Conservation (phyloP, 2,113 vertebrate species). For the mouse (Mus musculus) region DNA sequence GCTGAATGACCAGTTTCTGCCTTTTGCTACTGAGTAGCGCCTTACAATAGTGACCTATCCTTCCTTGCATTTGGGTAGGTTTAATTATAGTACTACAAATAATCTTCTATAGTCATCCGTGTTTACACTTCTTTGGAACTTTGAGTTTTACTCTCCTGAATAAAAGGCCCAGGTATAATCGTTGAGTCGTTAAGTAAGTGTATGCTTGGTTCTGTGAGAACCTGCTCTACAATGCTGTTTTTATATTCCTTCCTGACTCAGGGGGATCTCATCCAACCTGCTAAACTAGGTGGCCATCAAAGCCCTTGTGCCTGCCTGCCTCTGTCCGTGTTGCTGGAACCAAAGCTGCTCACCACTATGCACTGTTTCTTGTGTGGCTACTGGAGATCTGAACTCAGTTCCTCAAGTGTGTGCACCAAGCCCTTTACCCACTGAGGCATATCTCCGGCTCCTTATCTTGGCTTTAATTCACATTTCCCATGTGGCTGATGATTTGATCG, state of each 20-base stretch:
- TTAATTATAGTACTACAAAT: background rate
- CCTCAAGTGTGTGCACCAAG: background rate
- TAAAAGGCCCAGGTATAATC: background rate
- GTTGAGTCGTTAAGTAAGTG: background rate
- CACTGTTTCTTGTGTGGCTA: background rate
- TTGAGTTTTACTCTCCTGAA: background rate
- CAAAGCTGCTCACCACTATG: background rate
- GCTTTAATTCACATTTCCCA: slow-evolving; percentile 26
- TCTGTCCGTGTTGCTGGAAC: background rate
- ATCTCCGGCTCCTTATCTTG: background rate
- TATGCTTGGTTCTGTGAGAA: slow-evolving; percentile 1
- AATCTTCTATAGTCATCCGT: background rate
- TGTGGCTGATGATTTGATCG: background rate
- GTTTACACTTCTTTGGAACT: background rate
- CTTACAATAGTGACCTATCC: background rate
- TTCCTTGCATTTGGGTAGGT: background rate
- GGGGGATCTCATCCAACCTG: too few relatives aligned
- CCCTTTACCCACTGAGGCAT: background rate
- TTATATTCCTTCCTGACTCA: too few relatives aligned
- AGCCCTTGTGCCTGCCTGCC: background rate
- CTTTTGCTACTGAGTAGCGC: background rate
- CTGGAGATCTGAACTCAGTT: background rate
- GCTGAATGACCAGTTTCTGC: background rate
- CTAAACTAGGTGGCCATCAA: too few relatives aligned
- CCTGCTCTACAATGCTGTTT: too few relatives aligned